Evolutionary conservation across 2,797 vertebrate genomes (phyloP), one percentile per base, ranked within the genome.

Genomic region (Alfaro cultratus): DNA sequence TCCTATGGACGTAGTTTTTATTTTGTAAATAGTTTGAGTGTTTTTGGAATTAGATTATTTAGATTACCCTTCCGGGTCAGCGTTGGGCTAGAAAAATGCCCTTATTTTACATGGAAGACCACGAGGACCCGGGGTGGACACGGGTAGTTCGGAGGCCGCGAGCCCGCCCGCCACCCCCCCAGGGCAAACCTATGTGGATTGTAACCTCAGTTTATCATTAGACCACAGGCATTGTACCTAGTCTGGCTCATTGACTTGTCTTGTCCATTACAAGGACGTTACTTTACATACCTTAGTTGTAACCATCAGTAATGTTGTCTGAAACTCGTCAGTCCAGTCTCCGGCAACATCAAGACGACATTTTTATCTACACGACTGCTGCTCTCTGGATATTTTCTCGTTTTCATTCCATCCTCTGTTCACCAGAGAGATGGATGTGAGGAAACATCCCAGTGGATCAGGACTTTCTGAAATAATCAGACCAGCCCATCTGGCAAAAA

Each of bases 401-500:
- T 36, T 62, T 62, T 62, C 13, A 18, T 11, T 16, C 60, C 31
- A 3, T 62, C 60, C 60, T 62, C 15, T 60, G 11, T 31, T 29
- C n/a, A 31, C 29, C 29, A 6, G 11, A 60, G 57, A 62, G 31
- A 64, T 1, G 31, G 31, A 6, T 64, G 9, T 62, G 31, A 16
- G 60, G 26, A 26, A 21, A 64, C 31, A 36, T 34, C 60, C 60
- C 60, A 21, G 60, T 9, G 31, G 31, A 64, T 64, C 60, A 64
- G 6, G 15, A 18, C 31, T 64, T 64, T 64, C 15, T 34, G 31
- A 64, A 64, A 36, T 36, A 64, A 34, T 64, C 60, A 36, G 31
- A 36, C 31, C 60, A 64, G 31, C 31, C 60, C 60, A 64, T 64
- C 60, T 64, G 31, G 60, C 60, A 64, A 18, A 64, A 64, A 64